Base-by-base conservation (phyloP, 2,113 vertebrate species). In the Gavialis gangeticus region DNA sequence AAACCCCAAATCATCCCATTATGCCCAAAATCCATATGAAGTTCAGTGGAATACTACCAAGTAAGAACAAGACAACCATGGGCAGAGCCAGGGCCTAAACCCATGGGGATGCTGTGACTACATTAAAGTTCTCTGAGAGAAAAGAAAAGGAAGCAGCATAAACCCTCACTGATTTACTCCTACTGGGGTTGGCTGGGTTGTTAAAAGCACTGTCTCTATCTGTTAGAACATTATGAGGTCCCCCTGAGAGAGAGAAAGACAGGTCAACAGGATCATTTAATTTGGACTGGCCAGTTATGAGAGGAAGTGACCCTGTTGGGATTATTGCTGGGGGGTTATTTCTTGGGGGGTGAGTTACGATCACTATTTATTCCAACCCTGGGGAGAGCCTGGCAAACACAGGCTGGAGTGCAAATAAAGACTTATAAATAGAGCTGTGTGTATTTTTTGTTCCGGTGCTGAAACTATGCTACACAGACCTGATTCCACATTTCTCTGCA, bases 321-420 rank as follows among this genome's bases (percentile, higher is more conserved):
- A 69, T 46, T 46, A 46, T 46, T 46, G 46, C 46, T 46, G 46
- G 46, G 46, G 4, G 1, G 34, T 90, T 95, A 89, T 82, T 62
- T 90, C 92, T 55, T 82, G 71, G 87, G 85, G 85, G 34, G 58
- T 62, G 85, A 96, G 87, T 91, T 97, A 95, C 0, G 0, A 83
- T 79, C 92, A 66, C 87, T 87, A 91, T 95, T 67, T 96, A 95
- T 96, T 95, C 85, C 85, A 94, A 85, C 66, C 87, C 87, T 87
- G 80, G 0, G 2, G 71, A 94, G 75, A 89, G 75, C 87, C 82
- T 9, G 1, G 85, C 85, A 46, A 46, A 46, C 9, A 46, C 46
- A 88, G 75, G 91, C 75, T 80, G 95, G 89, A 93, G 94, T 78
- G 94, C 56, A 95, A 96, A 94, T 95, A 92, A 84, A 93, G 84